Percentiles rank a stretch among this genome's conserved stretches.
Evolutionary conservation across 2,888 invertebrate species (phyloP).

Genomic region (Acleris laterana): DNA sequence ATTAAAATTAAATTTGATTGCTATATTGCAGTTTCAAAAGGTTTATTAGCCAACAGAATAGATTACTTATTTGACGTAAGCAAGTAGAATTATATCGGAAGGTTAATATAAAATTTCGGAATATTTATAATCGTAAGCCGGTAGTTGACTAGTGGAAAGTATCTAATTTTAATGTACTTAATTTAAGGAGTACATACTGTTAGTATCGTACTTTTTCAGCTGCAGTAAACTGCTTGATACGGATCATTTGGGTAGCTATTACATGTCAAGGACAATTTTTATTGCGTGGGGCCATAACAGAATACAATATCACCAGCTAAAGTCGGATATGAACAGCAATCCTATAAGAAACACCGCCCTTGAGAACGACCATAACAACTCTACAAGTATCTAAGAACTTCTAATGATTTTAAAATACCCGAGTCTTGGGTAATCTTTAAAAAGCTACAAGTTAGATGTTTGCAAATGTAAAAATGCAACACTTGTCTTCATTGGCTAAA

Average conservation of each 20-base stretch:
- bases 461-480: no score
- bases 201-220: constrained; percentile 51
- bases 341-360: background rate
- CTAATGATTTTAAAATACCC: background rate
- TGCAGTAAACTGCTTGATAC: constrained; percentile 61
- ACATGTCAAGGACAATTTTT: constrained; percentile 55
- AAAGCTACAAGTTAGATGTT: no score
- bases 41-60: constrained; percentile 75
- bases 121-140: constrained; percentile 56
- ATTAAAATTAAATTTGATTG: constrained; percentile 49
- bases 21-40: constrained; percentile 73
- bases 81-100: constrained; percentile 67
- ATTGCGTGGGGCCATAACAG: constrained; percentile 76
- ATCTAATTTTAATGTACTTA: constrained; percentile 70
- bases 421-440: no score
- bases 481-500: no score
- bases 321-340: constrained; percentile 1
- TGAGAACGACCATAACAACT: background rate
- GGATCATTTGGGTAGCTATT: constrained; percentile 53
- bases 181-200: constrained; percentile 52
- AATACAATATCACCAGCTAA: background rate
- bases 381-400: background rate
- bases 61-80: constrained; percentile 59
- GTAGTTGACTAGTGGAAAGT: constrained; percentile 60
- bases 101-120: constrained; percentile 59